These are phyloP conservation scores for Limnodromus scolopaceus DNA, from an alignment of 2,797 vertebrate species.

Conservation along the genomic window DNA sequence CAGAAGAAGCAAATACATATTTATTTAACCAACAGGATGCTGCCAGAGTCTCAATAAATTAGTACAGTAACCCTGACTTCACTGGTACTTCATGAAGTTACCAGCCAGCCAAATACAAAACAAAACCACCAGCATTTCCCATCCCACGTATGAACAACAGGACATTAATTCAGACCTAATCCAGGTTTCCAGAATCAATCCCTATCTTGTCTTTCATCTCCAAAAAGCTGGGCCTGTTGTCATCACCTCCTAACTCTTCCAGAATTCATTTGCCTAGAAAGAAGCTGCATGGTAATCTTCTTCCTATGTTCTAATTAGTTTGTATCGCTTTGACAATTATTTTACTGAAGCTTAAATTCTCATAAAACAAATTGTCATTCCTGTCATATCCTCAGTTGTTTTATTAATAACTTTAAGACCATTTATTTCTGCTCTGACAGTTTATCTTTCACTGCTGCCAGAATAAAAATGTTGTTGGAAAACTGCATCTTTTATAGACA, in stretches of 20 bases:
- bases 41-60: neutral
- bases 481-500: neutral
- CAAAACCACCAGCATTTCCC: neutral
- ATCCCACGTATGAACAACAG: rapidly evolving
- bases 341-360: neutral
- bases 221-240: neutral
- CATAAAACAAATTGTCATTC: neutral
- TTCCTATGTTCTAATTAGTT: neutral
- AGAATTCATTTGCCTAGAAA: neutral
- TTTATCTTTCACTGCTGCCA: neutral
- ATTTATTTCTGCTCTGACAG: neutral
- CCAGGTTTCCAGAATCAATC: neutral
- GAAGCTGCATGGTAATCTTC: neutral
- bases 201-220: neutral
- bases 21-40: neutral
- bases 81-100: neutral
- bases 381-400: neutral
- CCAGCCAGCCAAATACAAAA: neutral
- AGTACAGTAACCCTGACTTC: neutral
- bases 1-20: conserved; percentile 5
- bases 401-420: neutral
- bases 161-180: neutral
- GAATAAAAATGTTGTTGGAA: neutral
- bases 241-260: neutral
- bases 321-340: neutral